phyloP scores from a whole-genome alignment of 1,140 invertebrate species.

The Solenopsis fugax region DNA sequence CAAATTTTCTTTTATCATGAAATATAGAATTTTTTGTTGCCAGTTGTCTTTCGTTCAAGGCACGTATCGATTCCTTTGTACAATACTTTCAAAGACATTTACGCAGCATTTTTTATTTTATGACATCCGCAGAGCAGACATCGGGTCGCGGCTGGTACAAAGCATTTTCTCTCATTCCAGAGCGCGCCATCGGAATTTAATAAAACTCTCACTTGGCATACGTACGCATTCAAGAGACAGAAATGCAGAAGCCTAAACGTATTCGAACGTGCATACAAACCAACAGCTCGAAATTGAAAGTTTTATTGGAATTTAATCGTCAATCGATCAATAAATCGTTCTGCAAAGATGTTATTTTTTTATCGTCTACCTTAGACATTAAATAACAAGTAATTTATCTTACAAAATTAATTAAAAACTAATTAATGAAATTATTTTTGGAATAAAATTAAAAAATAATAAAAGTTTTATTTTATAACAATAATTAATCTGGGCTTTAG shows the following conservation, averaged over 20 bases:
- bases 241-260: constrained; percentile 65
- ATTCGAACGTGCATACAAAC: constrained; percentile 55
- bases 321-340: neutral
- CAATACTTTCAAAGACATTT: constrained; percentile 62
- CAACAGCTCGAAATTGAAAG: constrained; percentile 40
- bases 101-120: constrained; percentile 66
- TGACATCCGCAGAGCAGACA: constrained; percentile 63
- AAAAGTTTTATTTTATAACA: neutral
- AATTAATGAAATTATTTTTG: constrained; percentile 2
- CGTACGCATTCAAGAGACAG: constrained; percentile 59
- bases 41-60: neutral
- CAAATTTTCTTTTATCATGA: neutral
- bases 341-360: constrained; percentile 33
- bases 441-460: neutral
- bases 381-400: neutral
- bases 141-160: constrained; percentile 61
- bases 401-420: neutral
- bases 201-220: constrained; percentile 67
- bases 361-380: too few relatives aligned
- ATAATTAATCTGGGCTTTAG: too few relatives aligned
- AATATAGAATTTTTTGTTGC: constrained; percentile 16
- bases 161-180: constrained; percentile 74
- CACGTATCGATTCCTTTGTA: constrained; percentile 60
- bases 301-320: constrained; percentile 63
- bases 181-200: constrained; percentile 73